Evolutionary conservation across 2,888 invertebrate genomes (phyloP).

Genomic region (Sphaerophoria taeniata): DNA sequence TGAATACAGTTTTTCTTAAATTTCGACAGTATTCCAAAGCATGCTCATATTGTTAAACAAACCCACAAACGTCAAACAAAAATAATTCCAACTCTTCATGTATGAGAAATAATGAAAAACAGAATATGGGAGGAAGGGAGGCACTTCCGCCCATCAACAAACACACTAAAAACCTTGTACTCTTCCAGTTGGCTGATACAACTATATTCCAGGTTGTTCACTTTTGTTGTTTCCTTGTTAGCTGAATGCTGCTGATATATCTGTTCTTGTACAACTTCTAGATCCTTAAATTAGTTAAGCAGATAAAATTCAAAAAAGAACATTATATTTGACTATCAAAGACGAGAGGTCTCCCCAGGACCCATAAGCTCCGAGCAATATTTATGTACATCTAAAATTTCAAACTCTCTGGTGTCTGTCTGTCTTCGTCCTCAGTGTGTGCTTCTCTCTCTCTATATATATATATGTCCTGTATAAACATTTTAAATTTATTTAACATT

Average conservation of each 20-base stretch:
- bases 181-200: too few relatives aligned
- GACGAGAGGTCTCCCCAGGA: slow-evolving; percentile 6
- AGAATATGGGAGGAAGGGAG: too few relatives aligned
- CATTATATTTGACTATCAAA: slow-evolving; percentile 67
- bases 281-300: slow-evolving; percentile 71
- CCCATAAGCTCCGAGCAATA: background rate
- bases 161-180: too few relatives aligned
- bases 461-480: slow-evolving; percentile 61
- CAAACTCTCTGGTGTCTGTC: background rate
- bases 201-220: too few relatives aligned
- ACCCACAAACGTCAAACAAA: too few relatives aligned
- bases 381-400: background rate
- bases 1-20: too few relatives aligned
- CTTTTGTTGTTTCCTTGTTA: slow-evolving; percentile 10
- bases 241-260: background rate
- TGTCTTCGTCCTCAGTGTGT: background rate
- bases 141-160: too few relatives aligned
- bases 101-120: too few relatives aligned
- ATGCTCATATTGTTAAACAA: too few relatives aligned
- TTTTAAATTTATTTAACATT: slow-evolving; percentile 70
- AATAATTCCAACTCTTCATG: too few relatives aligned
- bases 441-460: background rate
- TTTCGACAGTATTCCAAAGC: too few relatives aligned
- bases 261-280: slow-evolving; percentile 40
- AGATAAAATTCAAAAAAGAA: slow-evolving; percentile 69